phyloP scores from a whole-genome alignment of 35 echinoderm and acorn worm genomes.

The Stichopus chloronotus region DNA sequence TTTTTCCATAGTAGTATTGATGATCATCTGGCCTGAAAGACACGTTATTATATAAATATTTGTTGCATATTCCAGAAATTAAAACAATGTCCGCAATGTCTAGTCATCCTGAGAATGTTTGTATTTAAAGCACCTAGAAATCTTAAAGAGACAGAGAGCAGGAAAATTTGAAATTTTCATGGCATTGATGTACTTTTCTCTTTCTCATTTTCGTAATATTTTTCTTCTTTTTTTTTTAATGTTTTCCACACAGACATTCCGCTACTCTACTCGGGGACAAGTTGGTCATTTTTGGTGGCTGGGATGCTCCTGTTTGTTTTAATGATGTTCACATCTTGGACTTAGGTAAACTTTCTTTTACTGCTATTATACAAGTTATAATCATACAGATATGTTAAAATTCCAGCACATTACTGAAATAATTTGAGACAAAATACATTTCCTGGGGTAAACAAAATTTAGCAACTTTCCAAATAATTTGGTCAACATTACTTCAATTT shows the following conservation, averaged over 20 bases:
- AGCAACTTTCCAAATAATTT: background rate
- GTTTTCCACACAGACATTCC: constrained; percentile 75
- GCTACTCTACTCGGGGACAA: constrained; percentile 85
- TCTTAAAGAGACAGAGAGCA: too few relatives aligned
- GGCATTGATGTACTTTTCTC: too few relatives aligned
- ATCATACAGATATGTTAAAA: background rate
- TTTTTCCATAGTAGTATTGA: too few relatives aligned
- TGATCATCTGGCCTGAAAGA: too few relatives aligned
- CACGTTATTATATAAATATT: too few relatives aligned
- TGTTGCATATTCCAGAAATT: too few relatives aligned
- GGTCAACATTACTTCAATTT: background rate
- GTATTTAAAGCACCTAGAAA: too few relatives aligned
- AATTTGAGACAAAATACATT: background rate
- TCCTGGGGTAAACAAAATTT: background rate
- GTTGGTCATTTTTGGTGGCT: constrained; percentile 89
- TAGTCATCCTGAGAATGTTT: too few relatives aligned
- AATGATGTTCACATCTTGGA: constrained; percentile 88
- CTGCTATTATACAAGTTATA: background rate
- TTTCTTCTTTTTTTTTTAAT: background rate
- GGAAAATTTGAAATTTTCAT: too few relatives aligned
- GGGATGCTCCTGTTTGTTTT: constrained; percentile 89
- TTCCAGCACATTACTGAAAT: background rate
- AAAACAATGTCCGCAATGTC: too few relatives aligned
- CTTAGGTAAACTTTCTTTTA: constrained; percentile 66
- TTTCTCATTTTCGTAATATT: too few relatives aligned